Base-by-base conservation (phyloP, 1,140 invertebrate species). In the Zaprionus gabonicus region DNA sequence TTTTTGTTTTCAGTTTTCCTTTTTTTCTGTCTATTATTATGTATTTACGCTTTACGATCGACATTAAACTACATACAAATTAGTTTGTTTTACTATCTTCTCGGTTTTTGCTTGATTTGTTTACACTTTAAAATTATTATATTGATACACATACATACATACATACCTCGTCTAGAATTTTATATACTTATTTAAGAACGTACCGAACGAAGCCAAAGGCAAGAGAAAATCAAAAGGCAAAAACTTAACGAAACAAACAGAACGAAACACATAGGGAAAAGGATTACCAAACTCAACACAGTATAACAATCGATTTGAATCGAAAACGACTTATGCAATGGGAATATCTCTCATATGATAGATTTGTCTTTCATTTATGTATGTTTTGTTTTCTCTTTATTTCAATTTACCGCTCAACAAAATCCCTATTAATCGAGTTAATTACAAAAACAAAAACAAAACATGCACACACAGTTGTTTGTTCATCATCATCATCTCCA, bases 31-130 rank as follows among this genome's bases (percentile, higher is more conserved):
- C 63, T 69, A 70, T 77, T 84, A 78, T 72, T 73, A 57, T 66
- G 64, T 56, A 69, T 75, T 80, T 51, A 51, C 46, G 46, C 20
- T 20, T 51, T 51, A 23, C 41, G 41, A 51, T 51, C 46, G 46
- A 51, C 46, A 74, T 86, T 83, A 78, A 84, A 72, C 83, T 86
- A 86, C 84, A 71, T 88, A 88, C 82, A 90, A 85, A 90, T 90
- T 80, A 90, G 63, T 79, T 84, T 78, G 73, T 69, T 83, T 84
- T 64, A 73, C 75, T 90, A 79, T 64, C 64, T 80, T 20, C 68
- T 73, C 65, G 69, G 56, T 51, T 56, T 90, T 75, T 84, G 81
- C 44, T 63, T 56, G 66, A 55, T 70, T 75, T 70, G 28, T 70
- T 73, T 64, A n/a, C 2, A 15, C 66, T 53, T 90, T 75, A 85